phyloP scores from a whole-genome alignment of 2,797 vertebrate species.

The Xiphorhynchus erythropygius region DNA sequence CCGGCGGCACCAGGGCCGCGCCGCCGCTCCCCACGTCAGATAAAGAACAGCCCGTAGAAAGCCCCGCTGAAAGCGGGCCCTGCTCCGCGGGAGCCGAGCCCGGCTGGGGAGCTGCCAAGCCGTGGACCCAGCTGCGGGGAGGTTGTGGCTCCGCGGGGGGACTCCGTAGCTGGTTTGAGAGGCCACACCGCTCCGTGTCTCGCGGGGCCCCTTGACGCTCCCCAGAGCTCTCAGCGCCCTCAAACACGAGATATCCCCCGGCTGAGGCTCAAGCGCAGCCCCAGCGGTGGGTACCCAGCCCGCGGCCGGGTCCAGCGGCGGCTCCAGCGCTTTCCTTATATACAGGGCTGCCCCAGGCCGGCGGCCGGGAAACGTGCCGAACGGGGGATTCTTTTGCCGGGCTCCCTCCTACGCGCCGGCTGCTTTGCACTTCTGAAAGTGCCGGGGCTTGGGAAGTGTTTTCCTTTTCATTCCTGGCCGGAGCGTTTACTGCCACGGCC shows the following conservation, averaged over 20 bases:
- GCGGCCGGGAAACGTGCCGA: conserved; percentile 77
- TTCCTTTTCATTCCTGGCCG: conserved; percentile 90
- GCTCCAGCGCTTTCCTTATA: conserved; percentile 72
- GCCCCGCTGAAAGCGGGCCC: not conserved
- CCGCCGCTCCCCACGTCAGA: not conserved
- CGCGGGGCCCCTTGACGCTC: not conserved
- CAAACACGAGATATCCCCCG: not conserved
- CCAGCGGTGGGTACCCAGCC: not conserved
- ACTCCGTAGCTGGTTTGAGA: not conserved
- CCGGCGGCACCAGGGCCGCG: not conserved
- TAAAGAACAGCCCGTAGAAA: not conserved
- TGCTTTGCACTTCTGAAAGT: conserved; percentile 89
- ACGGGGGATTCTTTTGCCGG: conserved; percentile 89
- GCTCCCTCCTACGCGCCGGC: conserved; percentile 92
- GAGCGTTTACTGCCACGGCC: conserved; percentile 89
- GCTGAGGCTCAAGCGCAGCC: not conserved
- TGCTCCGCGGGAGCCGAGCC: not conserved
- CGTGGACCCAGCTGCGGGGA: not conserved
- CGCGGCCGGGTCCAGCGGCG: not conserved
- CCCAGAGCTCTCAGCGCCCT: not conserved
- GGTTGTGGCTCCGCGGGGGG: not conserved
- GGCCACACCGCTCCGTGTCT: not conserved
- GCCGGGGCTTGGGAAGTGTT: conserved; percentile 82
- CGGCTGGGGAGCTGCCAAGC: not conserved
- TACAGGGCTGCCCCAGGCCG: conserved; percentile 68